Conservation (phyloP, 2,888 invertebrate species). For the Tridacna crocea region DNA sequence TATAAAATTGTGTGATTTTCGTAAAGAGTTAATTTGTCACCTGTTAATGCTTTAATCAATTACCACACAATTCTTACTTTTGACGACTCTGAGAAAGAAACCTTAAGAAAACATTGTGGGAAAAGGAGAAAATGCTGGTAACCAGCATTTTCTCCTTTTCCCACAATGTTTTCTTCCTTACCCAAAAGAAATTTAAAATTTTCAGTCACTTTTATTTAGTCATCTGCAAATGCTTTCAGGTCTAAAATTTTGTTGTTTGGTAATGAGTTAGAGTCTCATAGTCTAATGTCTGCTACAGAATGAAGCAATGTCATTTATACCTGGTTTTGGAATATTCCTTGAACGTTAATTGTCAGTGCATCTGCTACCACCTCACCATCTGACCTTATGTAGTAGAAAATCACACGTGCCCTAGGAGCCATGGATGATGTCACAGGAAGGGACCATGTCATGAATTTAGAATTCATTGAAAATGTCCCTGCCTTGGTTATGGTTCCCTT, state of each 20-base stretch:
- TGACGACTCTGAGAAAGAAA: too few relatives aligned
- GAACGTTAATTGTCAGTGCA: conserved; percentile 86
- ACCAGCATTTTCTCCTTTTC: not conserved
- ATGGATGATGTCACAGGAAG: conserved; percentile 86
- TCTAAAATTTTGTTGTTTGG: too few relatives aligned
- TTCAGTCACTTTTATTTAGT: too few relatives aligned
- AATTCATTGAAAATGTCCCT: conserved; percentile 42
- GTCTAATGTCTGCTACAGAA: too few relatives aligned
- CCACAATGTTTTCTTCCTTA: not conserved
- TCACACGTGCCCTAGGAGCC: conserved; percentile 75
- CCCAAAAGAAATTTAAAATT: too few relatives aligned
- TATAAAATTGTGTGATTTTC: too few relatives aligned
- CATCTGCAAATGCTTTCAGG: too few relatives aligned
- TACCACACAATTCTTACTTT: too few relatives aligned
- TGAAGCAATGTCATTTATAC: too few relatives aligned
- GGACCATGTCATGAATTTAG: conserved; percentile 27
- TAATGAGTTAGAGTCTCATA: too few relatives aligned
- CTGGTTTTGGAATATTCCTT: conserved; percentile 87
- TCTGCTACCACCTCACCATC: conserved; percentile 87
- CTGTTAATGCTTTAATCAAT: too few relatives aligned
- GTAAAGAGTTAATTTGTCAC: too few relatives aligned
- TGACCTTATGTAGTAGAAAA: conserved; percentile 86
- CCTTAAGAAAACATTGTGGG: not conserved
- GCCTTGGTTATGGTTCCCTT: conserved; percentile 60
- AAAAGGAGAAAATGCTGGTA: not conserved